Conservation (phyloP, 2,797 vertebrate genomes). For the Tiaroga cobitis region DNA sequence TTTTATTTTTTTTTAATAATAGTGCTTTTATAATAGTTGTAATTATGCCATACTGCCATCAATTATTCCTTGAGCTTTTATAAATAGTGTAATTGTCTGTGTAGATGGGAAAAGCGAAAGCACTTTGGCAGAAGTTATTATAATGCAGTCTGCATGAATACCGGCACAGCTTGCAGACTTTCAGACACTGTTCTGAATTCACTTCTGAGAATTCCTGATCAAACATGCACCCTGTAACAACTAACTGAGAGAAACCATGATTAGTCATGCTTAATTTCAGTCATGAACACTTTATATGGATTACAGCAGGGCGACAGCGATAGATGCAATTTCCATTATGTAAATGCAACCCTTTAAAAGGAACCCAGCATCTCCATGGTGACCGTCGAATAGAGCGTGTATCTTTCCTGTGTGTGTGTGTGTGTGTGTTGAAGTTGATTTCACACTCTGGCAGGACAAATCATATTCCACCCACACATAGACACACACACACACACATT, state of each 20-base stretch:
- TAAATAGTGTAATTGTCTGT: neutral
- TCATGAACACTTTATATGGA: slow-evolving; percentile 42
- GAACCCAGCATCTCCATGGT: slow-evolving; percentile 57
- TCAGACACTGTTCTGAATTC: slow-evolving; percentile 22
- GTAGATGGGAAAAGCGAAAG: neutral
- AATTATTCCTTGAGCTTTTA: neutral
- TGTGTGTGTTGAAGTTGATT: slow-evolving; percentile 45
- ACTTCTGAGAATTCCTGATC: slow-evolving; percentile 20
- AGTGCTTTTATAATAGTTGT: neutral
- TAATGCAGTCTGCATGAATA: slow-evolving; percentile 17
- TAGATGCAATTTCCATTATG: slow-evolving; percentile 57
- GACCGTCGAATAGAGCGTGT: slow-evolving; percentile 47
- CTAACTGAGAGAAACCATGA: slow-evolving; percentile 13
- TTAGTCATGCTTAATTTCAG: slow-evolving; percentile 44
- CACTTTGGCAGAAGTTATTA: neutral
- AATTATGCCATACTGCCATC: neutral
- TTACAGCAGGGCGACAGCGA: slow-evolving; percentile 29
- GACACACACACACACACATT: slow-evolving; percentile 26
- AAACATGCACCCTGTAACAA: slow-evolving; percentile 17
- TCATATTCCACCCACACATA: slow-evolving; percentile 54
- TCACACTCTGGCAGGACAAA: slow-evolving; percentile 59
- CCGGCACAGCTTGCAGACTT: slow-evolving; percentile 29
- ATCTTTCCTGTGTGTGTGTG: slow-evolving; percentile 39
- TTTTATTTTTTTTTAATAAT: neutral
- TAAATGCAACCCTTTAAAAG: slow-evolving; percentile 54